Evolutionary conservation across 2,888 invertebrate genomes (phyloP).

Genomic region (Crossocerus cetratus): DNA sequence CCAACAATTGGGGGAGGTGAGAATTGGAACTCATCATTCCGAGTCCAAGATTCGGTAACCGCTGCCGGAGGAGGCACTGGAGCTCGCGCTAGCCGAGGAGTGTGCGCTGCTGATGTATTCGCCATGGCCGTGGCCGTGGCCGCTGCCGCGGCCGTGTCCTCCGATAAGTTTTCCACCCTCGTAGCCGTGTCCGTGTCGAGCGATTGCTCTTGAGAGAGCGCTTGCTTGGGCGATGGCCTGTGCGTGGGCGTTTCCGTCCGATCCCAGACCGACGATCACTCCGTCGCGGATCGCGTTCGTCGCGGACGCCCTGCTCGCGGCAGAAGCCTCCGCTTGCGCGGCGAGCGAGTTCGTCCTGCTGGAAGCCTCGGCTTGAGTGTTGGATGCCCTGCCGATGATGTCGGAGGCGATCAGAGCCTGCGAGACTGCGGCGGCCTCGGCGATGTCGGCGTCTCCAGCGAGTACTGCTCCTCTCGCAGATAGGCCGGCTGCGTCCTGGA

Average conservation of each 20-base stretch:
- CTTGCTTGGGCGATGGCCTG: slow-evolving; percentile 17
- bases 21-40: no score
- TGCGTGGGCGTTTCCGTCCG: slow-evolving; percentile 10
- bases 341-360: slow-evolving; percentile 4
- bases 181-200: background rate
- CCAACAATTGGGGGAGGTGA: no score
- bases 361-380: background rate
- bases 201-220: slow-evolving; percentile 8
- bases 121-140: background rate
- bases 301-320: slow-evolving; percentile 18
- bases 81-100: background rate
- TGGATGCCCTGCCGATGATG: background rate
- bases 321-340: slow-evolving; percentile 14
- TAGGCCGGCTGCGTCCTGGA: background rate
- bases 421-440: background rate
- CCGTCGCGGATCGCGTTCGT: slow-evolving; percentile 29
- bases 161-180: background rate
- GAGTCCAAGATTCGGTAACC: background rate
- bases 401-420: background rate
- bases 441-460: slow-evolving; percentile 8
- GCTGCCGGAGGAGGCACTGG: background rate
- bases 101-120: background rate
- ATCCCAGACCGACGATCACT: slow-evolving; percentile 21
- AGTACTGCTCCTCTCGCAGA: background rate
- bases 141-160: background rate